Percentiles rank a stretch among this genome's conserved stretches.
Evolutionary conservation across 1,140 invertebrate species (phyloP).

Genomic region (Orchestia grillus): DNA sequence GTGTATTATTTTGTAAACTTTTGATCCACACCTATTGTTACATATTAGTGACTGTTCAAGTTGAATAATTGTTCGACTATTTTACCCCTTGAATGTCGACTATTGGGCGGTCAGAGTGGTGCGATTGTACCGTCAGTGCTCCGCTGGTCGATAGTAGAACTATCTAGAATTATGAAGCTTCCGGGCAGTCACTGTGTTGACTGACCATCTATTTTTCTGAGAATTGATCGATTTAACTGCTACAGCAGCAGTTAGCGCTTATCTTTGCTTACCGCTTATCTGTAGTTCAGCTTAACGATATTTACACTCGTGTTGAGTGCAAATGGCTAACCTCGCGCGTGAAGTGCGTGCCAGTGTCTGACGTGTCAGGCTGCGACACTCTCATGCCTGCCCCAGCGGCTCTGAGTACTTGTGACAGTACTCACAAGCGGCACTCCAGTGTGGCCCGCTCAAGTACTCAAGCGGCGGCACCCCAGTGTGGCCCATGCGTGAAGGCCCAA

Average conservation of each 20-base stretch:
- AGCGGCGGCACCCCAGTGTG: too few relatives aligned
- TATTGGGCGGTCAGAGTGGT: background rate
- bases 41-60: too few relatives aligned
- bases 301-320: background rate
- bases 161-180: background rate
- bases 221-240: background rate
- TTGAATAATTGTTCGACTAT: too few relatives aligned
- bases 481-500: too few relatives aligned
- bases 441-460: too few relatives aligned
- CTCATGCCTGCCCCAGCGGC: background rate
- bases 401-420: background rate
- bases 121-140: background rate
- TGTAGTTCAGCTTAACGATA: background rate
- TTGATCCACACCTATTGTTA: too few relatives aligned
- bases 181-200: background rate
- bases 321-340: background rate
- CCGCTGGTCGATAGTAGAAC: background rate
- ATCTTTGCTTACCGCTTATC: too few relatives aligned
- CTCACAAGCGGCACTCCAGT: too few relatives aligned
- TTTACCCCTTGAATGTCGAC: too few relatives aligned
- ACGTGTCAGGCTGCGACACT: background rate
- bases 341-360: background rate
- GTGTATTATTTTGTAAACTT: too few relatives aligned
- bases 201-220: background rate
- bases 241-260: too few relatives aligned